Conservation (phyloP, 1,140 invertebrate genomes). For the Amyelois transitella region DNA sequence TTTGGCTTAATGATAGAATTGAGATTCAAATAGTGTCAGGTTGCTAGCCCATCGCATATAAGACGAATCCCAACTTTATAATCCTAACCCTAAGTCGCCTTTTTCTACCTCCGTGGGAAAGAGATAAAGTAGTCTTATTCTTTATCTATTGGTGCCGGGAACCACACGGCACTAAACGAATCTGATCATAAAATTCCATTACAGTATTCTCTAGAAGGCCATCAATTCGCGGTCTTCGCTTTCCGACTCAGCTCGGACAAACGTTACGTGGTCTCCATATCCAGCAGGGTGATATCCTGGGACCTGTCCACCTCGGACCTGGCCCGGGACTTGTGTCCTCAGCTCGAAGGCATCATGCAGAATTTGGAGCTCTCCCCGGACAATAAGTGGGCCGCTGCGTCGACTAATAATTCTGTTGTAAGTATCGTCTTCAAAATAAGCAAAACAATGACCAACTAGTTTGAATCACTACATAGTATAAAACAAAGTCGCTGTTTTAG, state of each 20-base stretch:
- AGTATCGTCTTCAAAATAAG: constrained; percentile 22
- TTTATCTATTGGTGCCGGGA: no score
- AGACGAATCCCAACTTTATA: no score
- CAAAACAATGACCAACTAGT: no score
- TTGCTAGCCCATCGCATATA: no score
- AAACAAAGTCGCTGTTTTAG: no score
- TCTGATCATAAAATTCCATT: constrained; percentile 18
- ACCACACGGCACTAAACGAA: no score
- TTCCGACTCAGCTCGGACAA: constrained; percentile 94
- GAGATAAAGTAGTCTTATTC: no score
- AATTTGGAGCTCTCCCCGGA: constrained; percentile 94
- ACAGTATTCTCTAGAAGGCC: constrained; percentile 96
- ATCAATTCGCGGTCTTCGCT: constrained; percentile 98
- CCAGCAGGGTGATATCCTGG: constrained; percentile 98
- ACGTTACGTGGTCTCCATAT: constrained; percentile 96
- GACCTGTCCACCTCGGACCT: constrained; percentile 96
- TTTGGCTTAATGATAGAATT: no score
- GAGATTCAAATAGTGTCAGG: no score
- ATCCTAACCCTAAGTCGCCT: no score
- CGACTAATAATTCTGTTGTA: constrained; percentile 96
- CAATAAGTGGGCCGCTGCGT: constrained; percentile 96
- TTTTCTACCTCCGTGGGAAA: no score
- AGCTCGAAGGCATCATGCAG: constrained; percentile 96
- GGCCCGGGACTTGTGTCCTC: constrained; percentile 92
- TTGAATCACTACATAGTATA: no score